Percentiles rank a stretch among this genome's conserved stretches.
These are phyloP conservation scores for Listronotus oregonensis DNA, from an alignment of 1,140 invertebrate species.

Conservation along the genomic window DNA sequence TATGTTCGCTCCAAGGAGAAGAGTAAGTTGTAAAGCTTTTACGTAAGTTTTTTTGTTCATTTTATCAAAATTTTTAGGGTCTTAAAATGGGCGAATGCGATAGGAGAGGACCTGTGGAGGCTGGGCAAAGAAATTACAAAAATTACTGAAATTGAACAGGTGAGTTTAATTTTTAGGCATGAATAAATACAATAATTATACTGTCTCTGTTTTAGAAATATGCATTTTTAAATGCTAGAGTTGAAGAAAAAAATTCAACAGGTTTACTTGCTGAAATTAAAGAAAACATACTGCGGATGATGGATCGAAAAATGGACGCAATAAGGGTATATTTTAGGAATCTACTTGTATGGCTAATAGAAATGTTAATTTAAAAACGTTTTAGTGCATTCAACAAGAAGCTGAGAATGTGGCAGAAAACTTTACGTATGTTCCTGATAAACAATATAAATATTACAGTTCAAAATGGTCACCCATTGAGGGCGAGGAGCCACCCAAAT, in stretches of 20 bases:
- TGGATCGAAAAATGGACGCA: slow-evolving; percentile 82
- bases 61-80: slow-evolving; percentile 43
- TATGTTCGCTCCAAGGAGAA: slow-evolving; percentile 40
- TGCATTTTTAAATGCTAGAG: slow-evolving; percentile 72
- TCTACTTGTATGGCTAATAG: background rate
- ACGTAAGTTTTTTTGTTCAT: slow-evolving; percentile 1
- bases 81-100: slow-evolving; percentile 50
- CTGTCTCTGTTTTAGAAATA: slow-evolving; percentile 64
- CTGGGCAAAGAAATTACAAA: slow-evolving; percentile 50
- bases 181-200: background rate
- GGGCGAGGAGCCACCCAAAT: slow-evolving; percentile 52
- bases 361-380: slow-evolving; percentile 3
- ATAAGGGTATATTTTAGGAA: slow-evolving; percentile 63
- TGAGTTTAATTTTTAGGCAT: slow-evolving; percentile 27
- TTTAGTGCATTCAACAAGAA: slow-evolving; percentile 70
- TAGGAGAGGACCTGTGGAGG: slow-evolving; percentile 50
- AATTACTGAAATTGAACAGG: slow-evolving; percentile 48
- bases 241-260: slow-evolving; percentile 75
- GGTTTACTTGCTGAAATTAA: slow-evolving; percentile 74
- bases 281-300: slow-evolving; percentile 75
- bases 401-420: slow-evolving; percentile 69
- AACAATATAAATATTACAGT: slow-evolving; percentile 65
- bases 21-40: slow-evolving; percentile 34
- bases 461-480: slow-evolving; percentile 67
- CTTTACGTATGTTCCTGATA: slow-evolving; percentile 63